Base-by-base conservation (phyloP, 2,888 invertebrate genomes). In the Morinoia aosen region DNA sequence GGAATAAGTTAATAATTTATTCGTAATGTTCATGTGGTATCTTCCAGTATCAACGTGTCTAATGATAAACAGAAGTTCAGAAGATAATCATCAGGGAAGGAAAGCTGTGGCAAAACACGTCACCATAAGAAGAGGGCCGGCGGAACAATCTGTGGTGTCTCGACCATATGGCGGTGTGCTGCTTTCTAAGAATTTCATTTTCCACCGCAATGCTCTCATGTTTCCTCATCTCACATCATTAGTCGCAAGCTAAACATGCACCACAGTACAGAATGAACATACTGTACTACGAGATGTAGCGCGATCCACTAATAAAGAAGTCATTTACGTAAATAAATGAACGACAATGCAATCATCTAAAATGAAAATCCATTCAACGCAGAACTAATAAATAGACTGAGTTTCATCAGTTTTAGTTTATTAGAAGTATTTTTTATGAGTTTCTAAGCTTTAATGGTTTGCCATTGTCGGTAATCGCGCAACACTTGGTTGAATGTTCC, bases 171-270 rank as follows among this genome's bases (percentile, higher is more conserved):
- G 90, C 90, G 90, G 90, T 48, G 14, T 5, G 14, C 90, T 48
- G 90, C 90, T 90, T 90, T 90, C 90, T 90, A 90, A 90, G 90
- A 48, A 48, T 90, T 90, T 90, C 90, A 90, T 90, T 90, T 90
- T 90, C 10, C 90, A 40, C 40, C 90, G 90, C 90, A 90, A 40
- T 39, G 8, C 40, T 90, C 90, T 25, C 90, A 40, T 40, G 40
- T 90, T 39, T 90, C 40, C 25, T 40, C 90, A 40, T 39, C 48
- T 14, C 90, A 76, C 76, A 76, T 90, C 40, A 40, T 90, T 90
- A 48, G 40, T 90, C 90, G 10, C 19, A 8, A 90, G 40, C 90
- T 14, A 90, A 14, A 39, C 90, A 19, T 76, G 76, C 76, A 76
- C 25, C 76, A 48, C 48, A 48, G 48, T 48, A 48, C 48, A 48